These are phyloP conservation scores for Daboia siamensis DNA, from an alignment of 2,113 vertebrate species.

Conservation along the genomic window DNA sequence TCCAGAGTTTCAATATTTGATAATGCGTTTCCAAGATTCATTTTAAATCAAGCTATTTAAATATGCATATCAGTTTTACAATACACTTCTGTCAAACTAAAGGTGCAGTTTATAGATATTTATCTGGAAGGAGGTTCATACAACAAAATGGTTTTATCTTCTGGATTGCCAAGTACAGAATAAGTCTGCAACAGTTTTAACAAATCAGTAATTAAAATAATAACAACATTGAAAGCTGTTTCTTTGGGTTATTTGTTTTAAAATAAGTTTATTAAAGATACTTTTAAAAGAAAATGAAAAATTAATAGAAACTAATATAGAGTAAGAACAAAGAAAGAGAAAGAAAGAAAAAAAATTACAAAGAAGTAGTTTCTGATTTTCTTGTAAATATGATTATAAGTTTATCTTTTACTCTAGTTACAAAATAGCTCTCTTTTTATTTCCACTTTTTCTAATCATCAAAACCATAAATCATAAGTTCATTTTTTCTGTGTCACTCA, in stretches of 20 bases:
- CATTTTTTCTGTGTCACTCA: not conserved
- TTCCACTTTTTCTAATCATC: not conserved
- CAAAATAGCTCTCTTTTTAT: not conserved
- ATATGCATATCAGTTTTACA: slow-evolving; percentile 36
- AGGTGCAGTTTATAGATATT: not conserved
- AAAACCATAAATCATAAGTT: not conserved
- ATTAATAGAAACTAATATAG: not conserved
- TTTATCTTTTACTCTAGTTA: not conserved
- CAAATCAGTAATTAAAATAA: not conserved
- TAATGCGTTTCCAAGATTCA: slow-evolving; percentile 20
- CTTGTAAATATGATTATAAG: not conserved
- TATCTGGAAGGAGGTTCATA: not conserved
- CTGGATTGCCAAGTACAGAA: not conserved
- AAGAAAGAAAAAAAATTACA: not conserved
- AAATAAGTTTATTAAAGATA: not conserved
- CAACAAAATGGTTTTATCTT: not conserved
- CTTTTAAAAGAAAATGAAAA: not conserved
- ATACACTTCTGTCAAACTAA: slow-evolving; percentile 22
- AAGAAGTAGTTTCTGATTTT: not conserved
- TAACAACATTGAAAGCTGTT: too few relatives aligned
- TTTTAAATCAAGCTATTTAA: slow-evolving; percentile 38
- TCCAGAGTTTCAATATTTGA: not conserved
- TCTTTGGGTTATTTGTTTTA: not conserved
- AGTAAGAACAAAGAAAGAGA: not conserved
- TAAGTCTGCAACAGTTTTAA: slow-evolving; percentile 5